Evolutionary conservation across 2,888 invertebrate species (phyloP), one percentile per base, ranked within the genome.

Genomic region (Mythimna pallens): DNA sequence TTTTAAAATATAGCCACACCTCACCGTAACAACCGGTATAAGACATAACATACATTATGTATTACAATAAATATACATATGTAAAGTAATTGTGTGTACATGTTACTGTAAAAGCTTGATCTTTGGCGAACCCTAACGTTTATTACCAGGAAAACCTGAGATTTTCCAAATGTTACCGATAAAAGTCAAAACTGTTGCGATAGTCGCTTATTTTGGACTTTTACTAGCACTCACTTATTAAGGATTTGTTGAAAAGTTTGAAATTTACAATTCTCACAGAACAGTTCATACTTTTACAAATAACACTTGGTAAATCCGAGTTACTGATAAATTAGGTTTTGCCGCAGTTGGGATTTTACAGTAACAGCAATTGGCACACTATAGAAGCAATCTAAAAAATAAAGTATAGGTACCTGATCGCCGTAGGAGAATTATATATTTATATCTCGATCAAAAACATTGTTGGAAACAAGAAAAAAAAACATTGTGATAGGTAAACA

Each of bases 311-410:
- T 20, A 50, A 52, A 8, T 52, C 50, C 2, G 17, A 47, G 17
- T 47, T 47, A 47, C 47, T 5, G 47, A 17, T 47, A 47, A 47
- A 47, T 17, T 47, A 47, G 20, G 20, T 50, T 50, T 20, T 20
- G 0, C 50, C 20, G 50, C 10, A 20, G 7, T 52, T 52, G 50
- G 14, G 9, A 8, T 52, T 52, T 52, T 52, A 52, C 50, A 52
- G 50, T 52, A 52, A 52, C 50, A n/a, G 36, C 70, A 64, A 30
- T 82, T 80, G 83, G 73, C 77, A 82, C 80, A 71, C 73, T 85
- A 82, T 74, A 76, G 61, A 71, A 66, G 52, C 63, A 36, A 65
- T 71, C 40, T 43, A 73, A 72, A 81, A 82, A 71, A 52, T 40
- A 30, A 65, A n/a, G 55, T 54, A 66, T 71, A 67, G 54, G 59